These are phyloP conservation scores for Phylloscopus whistleri DNA, from an alignment of 2,113 vertebrate genomes.

Conservation along the genomic window DNA sequence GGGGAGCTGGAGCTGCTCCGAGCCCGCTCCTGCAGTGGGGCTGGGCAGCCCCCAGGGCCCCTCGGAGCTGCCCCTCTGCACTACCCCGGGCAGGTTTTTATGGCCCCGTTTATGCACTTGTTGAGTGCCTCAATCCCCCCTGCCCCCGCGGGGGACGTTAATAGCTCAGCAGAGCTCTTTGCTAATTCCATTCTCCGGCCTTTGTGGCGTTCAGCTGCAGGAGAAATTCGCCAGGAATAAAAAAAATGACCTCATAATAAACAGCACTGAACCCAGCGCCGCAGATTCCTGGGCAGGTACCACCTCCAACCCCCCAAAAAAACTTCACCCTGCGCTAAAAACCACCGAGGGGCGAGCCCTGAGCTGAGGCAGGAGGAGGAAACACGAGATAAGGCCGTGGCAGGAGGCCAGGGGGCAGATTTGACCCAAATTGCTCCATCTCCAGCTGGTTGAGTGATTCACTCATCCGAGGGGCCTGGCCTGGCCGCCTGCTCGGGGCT, in stretches of 20 bases:
- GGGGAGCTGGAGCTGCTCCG: neutral
- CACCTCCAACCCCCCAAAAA: neutral
- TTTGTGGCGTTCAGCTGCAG: neutral
- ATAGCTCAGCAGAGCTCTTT: neutral
- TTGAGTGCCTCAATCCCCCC: neutral
- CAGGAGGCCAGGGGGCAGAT: neutral
- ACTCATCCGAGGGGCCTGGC: neutral
- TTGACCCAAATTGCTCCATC: constrained; percentile 12
- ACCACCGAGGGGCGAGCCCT: neutral
- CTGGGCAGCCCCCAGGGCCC: neutral
- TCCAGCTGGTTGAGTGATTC: constrained; percentile 44
- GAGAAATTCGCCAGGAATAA: neutral
- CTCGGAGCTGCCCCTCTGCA: neutral
- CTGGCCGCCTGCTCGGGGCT: neutral
- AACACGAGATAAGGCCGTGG: neutral
- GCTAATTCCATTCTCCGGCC: neutral
- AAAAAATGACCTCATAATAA: neutral
- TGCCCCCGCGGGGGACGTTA: neutral
- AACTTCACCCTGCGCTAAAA: neutral
- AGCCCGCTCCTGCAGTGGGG: neutral
- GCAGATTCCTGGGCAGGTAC: neutral
- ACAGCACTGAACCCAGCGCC: fast-evolving
- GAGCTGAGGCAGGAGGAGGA: neutral
- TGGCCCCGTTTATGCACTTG: neutral
- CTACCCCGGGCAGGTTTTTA: neutral